Conservation (phyloP, 2,888 invertebrate genomes). For the Andrena marginata region DNA sequence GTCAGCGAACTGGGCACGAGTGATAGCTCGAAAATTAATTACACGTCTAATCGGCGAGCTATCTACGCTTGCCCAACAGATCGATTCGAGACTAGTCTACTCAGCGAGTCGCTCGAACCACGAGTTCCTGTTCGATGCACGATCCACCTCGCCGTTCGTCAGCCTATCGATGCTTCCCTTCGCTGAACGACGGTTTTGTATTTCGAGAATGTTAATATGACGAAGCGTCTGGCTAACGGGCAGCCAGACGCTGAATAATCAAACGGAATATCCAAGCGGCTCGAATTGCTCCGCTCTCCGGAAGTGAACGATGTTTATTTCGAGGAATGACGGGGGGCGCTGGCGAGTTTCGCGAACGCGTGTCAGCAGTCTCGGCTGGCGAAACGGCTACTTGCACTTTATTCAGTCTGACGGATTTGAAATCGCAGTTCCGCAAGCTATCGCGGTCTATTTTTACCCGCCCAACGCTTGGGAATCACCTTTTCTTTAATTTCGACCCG, state of each 20-base stretch:
- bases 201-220: slow-evolving; percentile 68
- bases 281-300: slow-evolving; percentile 64
- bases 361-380: slow-evolving; percentile 57
- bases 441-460: neutral
- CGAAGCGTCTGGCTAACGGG: slow-evolving; percentile 63
- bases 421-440: neutral
- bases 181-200: slow-evolving; percentile 60
- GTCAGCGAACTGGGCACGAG: neutral
- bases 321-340: slow-evolving; percentile 38
- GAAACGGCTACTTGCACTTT: slow-evolving; percentile 19
- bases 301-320: slow-evolving; percentile 55
- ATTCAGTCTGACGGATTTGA: neutral
- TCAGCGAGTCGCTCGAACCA: neutral
- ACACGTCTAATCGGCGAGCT: slow-evolving; percentile 38
- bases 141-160: slow-evolving; percentile 8
- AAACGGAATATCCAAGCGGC: slow-evolving; percentile 59
- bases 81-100: slow-evolving; percentile 17
- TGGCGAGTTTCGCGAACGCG: slow-evolving; percentile 32
- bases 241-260: slow-evolving; percentile 73
- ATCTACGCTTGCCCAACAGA: slow-evolving; percentile 13
- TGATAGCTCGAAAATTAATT: slow-evolving; percentile 10
- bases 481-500: neutral
- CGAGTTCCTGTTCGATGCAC: slow-evolving; percentile 32
- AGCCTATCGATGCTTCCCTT: slow-evolving; percentile 56
- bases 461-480: neutral